Conservation (phyloP, 2,888 invertebrate species). For the Heliconius ismenius region DNA sequence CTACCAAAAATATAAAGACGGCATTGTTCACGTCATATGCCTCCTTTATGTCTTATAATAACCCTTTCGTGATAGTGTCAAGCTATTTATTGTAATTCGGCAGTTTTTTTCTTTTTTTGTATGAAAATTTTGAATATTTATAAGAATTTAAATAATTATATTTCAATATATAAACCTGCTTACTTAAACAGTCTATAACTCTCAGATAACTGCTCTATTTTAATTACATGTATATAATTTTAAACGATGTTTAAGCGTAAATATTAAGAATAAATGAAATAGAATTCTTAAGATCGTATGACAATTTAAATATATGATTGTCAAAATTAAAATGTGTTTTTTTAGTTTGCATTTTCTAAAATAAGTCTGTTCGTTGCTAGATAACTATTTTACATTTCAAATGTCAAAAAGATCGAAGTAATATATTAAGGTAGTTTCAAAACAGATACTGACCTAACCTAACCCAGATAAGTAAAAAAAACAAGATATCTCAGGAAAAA, state of each 20-base stretch:
- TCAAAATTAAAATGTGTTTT: no score
- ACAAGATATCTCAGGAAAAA: background rate
- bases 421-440: background rate
- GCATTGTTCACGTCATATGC: constrained; percentile 57
- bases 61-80: constrained; percentile 27
- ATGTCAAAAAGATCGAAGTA: background rate
- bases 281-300: background rate
- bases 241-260: background rate
- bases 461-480: constrained; percentile 18
- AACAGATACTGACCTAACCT: constrained; percentile 23
- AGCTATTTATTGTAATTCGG: background rate
- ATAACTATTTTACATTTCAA: background rate
- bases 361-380: background rate
- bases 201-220: background rate
- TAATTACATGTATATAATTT: background rate
- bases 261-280: background rate
- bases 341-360: no score
- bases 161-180: background rate
- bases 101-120: background rate
- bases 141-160: background rate
- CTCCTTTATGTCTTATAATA: constrained; percentile 34
- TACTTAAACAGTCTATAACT: background rate
- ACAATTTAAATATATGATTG: background rate
- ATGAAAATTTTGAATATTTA: background rate
- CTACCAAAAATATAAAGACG: constrained; percentile 42